phyloP scores from a whole-genome alignment of 2,113 vertebrate species.

The Callorhinus ursinus region DNA sequence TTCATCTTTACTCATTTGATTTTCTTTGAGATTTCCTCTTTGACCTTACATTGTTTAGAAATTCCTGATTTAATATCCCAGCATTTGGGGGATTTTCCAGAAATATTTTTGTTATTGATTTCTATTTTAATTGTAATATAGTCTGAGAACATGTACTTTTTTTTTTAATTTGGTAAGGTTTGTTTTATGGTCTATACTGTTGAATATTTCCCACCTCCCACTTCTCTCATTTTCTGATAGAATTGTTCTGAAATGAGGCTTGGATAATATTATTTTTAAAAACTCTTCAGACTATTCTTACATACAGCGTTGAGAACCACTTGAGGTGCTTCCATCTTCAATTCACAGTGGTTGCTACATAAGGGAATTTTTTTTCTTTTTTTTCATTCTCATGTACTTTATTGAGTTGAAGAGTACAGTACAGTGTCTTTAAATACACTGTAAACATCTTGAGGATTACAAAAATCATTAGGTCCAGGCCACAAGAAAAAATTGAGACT shows the following conservation, averaged over 20 bases:
- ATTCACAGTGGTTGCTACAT: background rate
- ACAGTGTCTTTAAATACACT: background rate
- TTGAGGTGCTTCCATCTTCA: background rate
- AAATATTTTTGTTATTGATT: background rate
- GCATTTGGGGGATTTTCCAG: background rate
- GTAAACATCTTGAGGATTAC: background rate
- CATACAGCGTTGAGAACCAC: background rate
- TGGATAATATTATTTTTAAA: background rate
- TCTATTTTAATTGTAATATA: background rate
- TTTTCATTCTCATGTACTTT: background rate
- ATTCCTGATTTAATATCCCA: background rate
- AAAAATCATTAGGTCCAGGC: background rate
- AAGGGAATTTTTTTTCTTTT: background rate
- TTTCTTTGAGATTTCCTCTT: background rate
- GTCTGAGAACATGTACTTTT: background rate
- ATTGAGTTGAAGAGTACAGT: background rate
- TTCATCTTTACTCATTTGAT: background rate
- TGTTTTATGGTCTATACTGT: background rate
- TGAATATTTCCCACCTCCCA: background rate
- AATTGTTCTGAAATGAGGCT: background rate
- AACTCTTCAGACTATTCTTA: background rate
- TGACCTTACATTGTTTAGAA: background rate
- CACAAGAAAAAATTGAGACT: background rate
- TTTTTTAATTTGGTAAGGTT: background rate
- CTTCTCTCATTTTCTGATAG: background rate